phyloP scores from a whole-genome alignment of 30 jellyfish, hydroid and myxozoan species.

The Morbakka virulenta region DNA sequence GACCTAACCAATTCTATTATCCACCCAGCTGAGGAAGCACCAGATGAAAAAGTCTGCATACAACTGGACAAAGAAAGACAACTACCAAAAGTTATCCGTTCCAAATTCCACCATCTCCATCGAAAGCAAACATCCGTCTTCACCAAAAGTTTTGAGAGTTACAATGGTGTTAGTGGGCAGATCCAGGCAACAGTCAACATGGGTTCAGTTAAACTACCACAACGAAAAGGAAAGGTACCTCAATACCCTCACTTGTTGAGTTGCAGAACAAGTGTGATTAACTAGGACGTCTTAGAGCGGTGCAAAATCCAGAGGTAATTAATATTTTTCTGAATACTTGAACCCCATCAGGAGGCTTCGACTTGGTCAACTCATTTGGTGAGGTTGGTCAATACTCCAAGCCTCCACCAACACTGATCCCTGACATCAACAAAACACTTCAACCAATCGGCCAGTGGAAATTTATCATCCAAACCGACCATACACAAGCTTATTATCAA shows the following conservation, averaged over 20 bases:
- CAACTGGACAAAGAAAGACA: neutral
- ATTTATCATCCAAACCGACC: conserved; percentile 14
- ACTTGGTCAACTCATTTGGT: conserved; percentile 53
- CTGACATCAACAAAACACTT: conserved; percentile 50
- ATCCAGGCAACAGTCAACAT: conserved; percentile 54
- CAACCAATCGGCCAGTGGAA: conserved; percentile 18
- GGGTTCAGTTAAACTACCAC: conserved; percentile 67
- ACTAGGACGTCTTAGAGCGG: conserved; percentile 42
- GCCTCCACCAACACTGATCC: conserved; percentile 69
- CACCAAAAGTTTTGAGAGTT: conserved; percentile 36
- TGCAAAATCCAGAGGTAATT: conserved; percentile 45
- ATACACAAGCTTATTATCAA: conserved; percentile 33
- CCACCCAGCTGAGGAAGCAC: no score
- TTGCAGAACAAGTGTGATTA: conserved; percentile 43
- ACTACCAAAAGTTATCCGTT: neutral
- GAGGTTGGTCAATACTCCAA: conserved; percentile 56
- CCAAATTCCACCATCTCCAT: conserved; percentile 21
- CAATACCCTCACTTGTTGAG: conserved; percentile 35
- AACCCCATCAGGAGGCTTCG: conserved; percentile 68
- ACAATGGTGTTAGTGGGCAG: conserved; percentile 58
- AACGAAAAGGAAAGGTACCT: conserved; percentile 44
- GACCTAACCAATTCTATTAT: no score
- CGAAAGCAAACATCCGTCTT: conserved; percentile 2
- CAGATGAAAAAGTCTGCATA: no score
- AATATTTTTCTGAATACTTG: conserved; percentile 30